phyloP scores from a whole-genome alignment of 2,888 invertebrate species.

The Meganola albula region DNA sequence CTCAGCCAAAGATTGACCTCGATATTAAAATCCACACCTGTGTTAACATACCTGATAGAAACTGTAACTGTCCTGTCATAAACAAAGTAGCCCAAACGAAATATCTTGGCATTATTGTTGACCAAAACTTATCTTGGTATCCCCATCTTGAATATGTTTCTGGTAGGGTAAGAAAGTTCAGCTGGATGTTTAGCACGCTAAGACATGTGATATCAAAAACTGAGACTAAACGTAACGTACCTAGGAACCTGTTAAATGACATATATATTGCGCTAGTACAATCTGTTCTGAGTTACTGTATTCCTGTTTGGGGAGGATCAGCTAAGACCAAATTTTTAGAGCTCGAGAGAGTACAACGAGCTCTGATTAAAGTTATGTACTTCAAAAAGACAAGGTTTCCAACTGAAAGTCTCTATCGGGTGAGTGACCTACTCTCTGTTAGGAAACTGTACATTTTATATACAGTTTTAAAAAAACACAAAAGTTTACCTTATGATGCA shows the following conservation, averaged over 20 bases:
- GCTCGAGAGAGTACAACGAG: background rate
- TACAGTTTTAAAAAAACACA: background rate
- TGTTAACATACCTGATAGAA: background rate
- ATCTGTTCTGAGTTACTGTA: background rate
- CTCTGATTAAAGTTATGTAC: constrained; percentile 1
- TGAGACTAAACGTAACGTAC: too few species aligned
- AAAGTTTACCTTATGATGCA: background rate
- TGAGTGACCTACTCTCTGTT: background rate
- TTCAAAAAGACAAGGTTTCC: background rate
- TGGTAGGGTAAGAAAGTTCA: background rate
- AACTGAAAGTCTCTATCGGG: background rate
- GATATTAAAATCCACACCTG: constrained; percentile 7
- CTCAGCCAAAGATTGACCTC: constrained; percentile 4
- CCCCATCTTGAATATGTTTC: background rate
- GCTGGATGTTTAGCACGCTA: background rate
- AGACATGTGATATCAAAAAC: background rate
- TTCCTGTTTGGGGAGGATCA: background rate
- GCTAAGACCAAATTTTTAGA: background rate
- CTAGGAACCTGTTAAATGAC: background rate
- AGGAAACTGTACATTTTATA: background rate
- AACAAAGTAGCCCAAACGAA: background rate
- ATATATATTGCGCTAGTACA: background rate
- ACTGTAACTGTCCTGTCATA: background rate
- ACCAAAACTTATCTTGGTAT: constrained; percentile 2
- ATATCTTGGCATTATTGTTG: constrained; percentile 3